phyloP scores from a whole-genome alignment of 1,140 invertebrate genomes.

The Drosophila murphyi region DNA sequence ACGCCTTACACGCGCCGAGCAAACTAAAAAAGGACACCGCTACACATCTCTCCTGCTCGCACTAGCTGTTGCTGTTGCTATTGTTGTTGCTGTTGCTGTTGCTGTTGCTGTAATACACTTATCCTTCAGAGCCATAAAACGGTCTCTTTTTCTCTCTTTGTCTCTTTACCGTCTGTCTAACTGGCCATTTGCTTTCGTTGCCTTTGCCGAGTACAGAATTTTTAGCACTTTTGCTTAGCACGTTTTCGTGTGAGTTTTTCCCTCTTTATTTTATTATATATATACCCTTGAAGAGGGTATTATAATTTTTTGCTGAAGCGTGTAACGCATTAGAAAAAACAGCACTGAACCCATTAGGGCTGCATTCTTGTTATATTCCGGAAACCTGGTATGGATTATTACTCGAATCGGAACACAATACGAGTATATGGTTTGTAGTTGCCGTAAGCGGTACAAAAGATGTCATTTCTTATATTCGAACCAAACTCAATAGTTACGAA shows the following conservation, averaged over 20 bases:
- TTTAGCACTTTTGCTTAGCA: constrained; percentile 38
- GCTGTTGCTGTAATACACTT: constrained; percentile 69
- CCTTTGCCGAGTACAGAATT: constrained; percentile 43
- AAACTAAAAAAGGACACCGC: constrained; percentile 33
- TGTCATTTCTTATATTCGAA: too few species aligned
- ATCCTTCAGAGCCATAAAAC: constrained; percentile 73
- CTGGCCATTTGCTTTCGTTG: constrained; percentile 37
- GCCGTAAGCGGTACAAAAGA: too few species aligned
- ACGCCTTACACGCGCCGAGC: constrained; percentile 63
- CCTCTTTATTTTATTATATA: not conserved
- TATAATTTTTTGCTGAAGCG: too few species aligned
- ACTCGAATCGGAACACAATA: too few species aligned
- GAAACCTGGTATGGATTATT: constrained; percentile 1
- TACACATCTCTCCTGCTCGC: not conserved
- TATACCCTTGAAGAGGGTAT: too few species aligned
- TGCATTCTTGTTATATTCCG: constrained; percentile 27
- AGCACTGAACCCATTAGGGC: too few species aligned
- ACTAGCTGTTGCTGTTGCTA: not conserved
- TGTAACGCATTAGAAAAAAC: too few species aligned
- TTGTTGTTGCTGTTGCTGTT: constrained; percentile 38
- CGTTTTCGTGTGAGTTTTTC: constrained; percentile 13
- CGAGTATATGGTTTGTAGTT: too few species aligned
- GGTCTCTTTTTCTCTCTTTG: constrained; percentile 45
- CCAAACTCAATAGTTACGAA: too few species aligned
- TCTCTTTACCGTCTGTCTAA: constrained; percentile 11